Conservation (phyloP, 2,888 invertebrate species). For the Andrena minutula region DNA sequence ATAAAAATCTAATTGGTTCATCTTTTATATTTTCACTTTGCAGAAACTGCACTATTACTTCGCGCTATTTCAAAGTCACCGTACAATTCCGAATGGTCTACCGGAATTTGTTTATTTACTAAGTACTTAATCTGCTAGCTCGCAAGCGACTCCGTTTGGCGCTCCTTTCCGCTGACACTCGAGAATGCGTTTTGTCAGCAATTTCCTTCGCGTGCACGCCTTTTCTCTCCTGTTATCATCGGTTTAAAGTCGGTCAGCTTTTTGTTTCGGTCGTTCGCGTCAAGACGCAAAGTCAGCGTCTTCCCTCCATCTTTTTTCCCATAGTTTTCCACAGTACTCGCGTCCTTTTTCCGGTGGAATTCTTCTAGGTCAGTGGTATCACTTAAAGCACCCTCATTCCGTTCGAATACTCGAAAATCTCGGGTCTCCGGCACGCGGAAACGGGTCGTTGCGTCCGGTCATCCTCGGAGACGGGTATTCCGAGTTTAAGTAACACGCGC, state of each 20-base stretch:
- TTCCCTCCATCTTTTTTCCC: not conserved
- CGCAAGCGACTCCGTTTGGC: not conserved
- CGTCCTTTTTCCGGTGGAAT: not conserved
- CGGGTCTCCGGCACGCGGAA: not conserved
- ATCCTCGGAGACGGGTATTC: too few relatives aligned
- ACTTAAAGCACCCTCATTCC: conserved; percentile 14
- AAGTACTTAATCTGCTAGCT: not conserved
- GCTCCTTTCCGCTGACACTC: conserved; percentile 10
- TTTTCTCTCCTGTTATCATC: conserved; percentile 30
- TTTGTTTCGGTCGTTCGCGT: conserved; percentile 24
- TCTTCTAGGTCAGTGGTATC: conserved; percentile 32
- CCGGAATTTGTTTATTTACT: conserved; percentile 14
- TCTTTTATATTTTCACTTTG: too few relatives aligned
- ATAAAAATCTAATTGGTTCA: too few relatives aligned
- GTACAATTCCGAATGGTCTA: too few relatives aligned
- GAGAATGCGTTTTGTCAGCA: conserved; percentile 26
- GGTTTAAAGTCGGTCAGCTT: conserved; percentile 20
- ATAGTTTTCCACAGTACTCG: conserved; percentile 4
- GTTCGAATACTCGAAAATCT: conserved; percentile 6
- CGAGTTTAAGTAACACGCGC: not conserved
- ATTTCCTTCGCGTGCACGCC: not conserved
- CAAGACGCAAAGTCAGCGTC: conserved; percentile 43
- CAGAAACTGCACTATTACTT: too few relatives aligned
- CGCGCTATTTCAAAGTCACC: not conserved
- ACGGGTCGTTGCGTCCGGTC: not conserved